phyloP scores from a whole-genome alignment of 2,113 vertebrate species.

The Siphamia tubifer region DNA sequence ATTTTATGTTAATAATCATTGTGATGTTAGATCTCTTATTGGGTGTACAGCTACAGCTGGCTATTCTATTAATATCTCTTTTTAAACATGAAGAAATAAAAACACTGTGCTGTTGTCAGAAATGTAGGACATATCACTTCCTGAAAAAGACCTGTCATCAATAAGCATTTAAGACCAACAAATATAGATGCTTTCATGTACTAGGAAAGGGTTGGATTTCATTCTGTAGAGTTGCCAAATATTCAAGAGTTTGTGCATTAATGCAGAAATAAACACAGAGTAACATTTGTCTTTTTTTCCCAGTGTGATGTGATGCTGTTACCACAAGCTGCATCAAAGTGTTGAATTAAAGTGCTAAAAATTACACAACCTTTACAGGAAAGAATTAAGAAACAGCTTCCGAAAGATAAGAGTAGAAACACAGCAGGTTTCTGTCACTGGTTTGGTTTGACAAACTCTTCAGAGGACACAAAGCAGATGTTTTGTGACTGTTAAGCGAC shows the following conservation, averaged over 20 bases:
- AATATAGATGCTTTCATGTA: conserved; percentile 8
- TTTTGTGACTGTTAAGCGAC: not conserved
- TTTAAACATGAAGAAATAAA: conserved; percentile 37
- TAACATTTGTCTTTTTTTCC: not conserved
- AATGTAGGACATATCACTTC: conserved; percentile 58
- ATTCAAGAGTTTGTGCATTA: not conserved
- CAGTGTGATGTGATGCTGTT: not conserved
- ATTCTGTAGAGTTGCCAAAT: not conserved
- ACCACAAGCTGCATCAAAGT: not conserved
- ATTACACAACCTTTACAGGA: not conserved
- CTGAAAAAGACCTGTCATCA: conserved; percentile 9
- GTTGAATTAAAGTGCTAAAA: not conserved
- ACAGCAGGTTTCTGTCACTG: not conserved
- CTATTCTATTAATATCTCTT: conserved; percentile 51
- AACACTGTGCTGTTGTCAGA: conserved; percentile 1
- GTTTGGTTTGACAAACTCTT: not conserved
- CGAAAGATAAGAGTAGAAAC: not conserved
- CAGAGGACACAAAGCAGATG: not conserved
- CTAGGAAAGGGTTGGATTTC: not conserved
- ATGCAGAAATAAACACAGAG: not conserved
- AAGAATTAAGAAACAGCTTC: not conserved
- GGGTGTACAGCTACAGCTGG: not conserved
- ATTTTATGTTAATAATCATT: not conserved
- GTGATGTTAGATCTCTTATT: not conserved
- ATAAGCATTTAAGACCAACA: conserved; percentile 10